Evolutionary conservation across 2,888 invertebrate genomes (phyloP).

Genomic region (Laspeyria flexula): DNA sequence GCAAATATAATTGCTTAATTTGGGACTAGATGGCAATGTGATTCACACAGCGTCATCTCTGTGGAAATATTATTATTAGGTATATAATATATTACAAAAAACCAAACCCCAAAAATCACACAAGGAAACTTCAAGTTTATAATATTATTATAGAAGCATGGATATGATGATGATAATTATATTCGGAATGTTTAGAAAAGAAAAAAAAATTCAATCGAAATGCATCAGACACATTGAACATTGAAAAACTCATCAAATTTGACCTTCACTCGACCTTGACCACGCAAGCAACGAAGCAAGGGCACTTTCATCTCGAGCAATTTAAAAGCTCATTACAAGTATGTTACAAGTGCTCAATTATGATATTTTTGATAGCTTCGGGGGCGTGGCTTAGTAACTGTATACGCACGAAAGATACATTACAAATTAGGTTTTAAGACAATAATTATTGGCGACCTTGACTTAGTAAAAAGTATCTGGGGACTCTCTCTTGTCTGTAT

Average conservation of each 20-base stretch:
- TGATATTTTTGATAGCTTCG: not conserved
- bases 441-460: not conserved
- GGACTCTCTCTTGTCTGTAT: too few relatives aligned
- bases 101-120: too few relatives aligned
- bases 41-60: too few relatives aligned
- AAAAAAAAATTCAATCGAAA: not conserved
- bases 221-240: not conserved
- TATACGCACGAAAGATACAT: slow-evolving; percentile 2
- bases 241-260: slow-evolving; percentile 20
- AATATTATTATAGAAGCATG: too few relatives aligned
- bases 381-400: not conserved
- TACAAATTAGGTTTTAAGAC: not conserved
- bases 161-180: too few relatives aligned
- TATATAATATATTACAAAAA: too few relatives aligned
- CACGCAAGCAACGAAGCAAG: slow-evolving; percentile 10
- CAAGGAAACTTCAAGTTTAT: too few relatives aligned
- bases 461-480: too few relatives aligned
- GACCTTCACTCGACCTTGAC: slow-evolving; percentile 32
- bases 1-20: too few relatives aligned
- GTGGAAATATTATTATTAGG: too few relatives aligned
- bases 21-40: too few relatives aligned
- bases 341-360: slow-evolving; percentile 1
- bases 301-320: slow-evolving; percentile 30
- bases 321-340: slow-evolving; percentile 9
- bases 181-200: too few relatives aligned